Conservation (phyloP, 1,140 invertebrate genomes). For the Bombus huntii region DNA sequence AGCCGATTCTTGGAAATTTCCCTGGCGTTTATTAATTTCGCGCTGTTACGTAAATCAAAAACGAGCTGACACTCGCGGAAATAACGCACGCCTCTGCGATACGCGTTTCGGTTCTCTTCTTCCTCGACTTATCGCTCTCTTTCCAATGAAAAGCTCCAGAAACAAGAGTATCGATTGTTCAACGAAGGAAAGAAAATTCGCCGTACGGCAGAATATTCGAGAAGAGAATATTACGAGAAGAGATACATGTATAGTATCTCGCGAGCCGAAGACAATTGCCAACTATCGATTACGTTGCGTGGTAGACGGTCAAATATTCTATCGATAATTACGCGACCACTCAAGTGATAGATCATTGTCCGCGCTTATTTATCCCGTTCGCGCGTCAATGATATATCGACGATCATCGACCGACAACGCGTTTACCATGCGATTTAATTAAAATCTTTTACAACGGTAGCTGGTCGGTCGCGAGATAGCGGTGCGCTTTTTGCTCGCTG, state of each 20-base stretch:
- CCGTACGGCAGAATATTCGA: not conserved
- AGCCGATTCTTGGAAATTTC: conserved; percentile 36
- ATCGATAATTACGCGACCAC: not conserved
- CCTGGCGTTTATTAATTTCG: conserved; percentile 27
- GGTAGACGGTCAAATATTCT: not conserved
- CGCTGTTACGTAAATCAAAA: conserved; percentile 24
- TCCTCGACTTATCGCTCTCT: not conserved
- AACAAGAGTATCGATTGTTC: too few relatives aligned
- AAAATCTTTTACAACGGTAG: conserved; percentile 34
- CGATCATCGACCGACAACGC: not conserved
- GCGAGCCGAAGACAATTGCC: not conserved
- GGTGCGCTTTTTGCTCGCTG: not conserved
- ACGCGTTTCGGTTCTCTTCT: not conserved
- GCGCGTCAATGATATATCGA: conserved; percentile 28
- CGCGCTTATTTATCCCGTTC: not conserved
- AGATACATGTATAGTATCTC: not conserved
- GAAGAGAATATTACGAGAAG: too few relatives aligned
- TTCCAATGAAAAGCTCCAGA: too few relatives aligned
- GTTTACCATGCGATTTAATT: conserved; percentile 43
- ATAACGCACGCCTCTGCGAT: not conserved
- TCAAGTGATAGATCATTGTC: conserved; percentile 18
- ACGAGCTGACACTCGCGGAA: conserved; percentile 25
- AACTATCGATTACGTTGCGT: not conserved
- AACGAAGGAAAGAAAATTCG: not conserved
- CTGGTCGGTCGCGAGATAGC: conserved; percentile 25